Conservation (phyloP, 2,113 vertebrate genomes). For the Hyla sarda region DNA sequence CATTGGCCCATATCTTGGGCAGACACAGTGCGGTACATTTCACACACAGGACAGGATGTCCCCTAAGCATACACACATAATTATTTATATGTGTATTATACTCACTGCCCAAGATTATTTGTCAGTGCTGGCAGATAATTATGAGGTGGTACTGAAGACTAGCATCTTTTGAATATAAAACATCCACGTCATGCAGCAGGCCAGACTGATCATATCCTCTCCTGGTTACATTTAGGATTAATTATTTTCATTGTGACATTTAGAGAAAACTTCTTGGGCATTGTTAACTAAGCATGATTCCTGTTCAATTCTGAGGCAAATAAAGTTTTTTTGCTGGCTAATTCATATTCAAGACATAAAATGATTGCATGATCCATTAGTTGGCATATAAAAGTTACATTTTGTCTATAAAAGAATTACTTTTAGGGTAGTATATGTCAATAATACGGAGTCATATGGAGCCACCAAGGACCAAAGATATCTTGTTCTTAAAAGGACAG, state of each 20-base stretch:
- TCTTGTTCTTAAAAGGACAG: too few relatives aligned
- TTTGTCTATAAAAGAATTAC: too few relatives aligned
- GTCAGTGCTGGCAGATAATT: constrained; percentile 48
- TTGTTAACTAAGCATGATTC: neutral
- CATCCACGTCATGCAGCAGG: constrained; percentile 6
- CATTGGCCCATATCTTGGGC: constrained; percentile 22
- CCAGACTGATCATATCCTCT: neutral
- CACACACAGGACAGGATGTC: constrained; percentile 25
- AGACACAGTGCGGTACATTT: neutral
- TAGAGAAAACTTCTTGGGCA: neutral
- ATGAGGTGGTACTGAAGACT: constrained; percentile 2
- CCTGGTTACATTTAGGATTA: constrained; percentile 12
- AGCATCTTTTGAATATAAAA: constrained; percentile 14
- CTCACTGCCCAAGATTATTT: constrained; percentile 34
- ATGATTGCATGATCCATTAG: neutral
- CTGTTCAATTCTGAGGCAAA: neutral
- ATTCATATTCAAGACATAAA: neutral
- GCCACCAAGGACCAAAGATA: too few relatives aligned
- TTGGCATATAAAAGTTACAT: too few relatives aligned
- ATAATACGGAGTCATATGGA: too few relatives aligned
- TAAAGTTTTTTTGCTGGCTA: neutral
- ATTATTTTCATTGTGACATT: constrained; percentile 29
- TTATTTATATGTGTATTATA: constrained; percentile 22
- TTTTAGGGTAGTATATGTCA: too few relatives aligned
- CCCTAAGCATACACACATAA: constrained; percentile 23